Percentiles rank a stretch among this genome's conserved stretches.
phyloP scores from a whole-genome alignment of 1,140 invertebrate species.

The Pinna nobilis region DNA sequence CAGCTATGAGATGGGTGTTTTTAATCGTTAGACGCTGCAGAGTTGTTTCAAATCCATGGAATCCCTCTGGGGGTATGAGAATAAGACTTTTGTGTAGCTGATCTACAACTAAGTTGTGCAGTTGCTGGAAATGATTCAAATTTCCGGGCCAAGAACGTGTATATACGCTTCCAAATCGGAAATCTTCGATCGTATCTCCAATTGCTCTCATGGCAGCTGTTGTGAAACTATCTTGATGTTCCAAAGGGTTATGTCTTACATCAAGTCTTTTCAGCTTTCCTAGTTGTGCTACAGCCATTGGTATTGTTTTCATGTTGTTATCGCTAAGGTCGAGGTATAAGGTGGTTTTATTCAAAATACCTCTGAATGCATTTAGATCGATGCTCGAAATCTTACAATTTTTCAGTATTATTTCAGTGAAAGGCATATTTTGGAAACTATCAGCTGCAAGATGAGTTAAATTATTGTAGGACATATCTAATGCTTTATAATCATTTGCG shows the following conservation, averaged over 20 bases:
- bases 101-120: slow-evolving; percentile 21
- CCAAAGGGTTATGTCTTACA: slow-evolving; percentile 23
- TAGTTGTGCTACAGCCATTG: slow-evolving; percentile 3
- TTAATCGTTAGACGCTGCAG: slow-evolving; percentile 26
- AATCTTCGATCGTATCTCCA: slow-evolving; percentile 28
- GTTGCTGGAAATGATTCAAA: slow-evolving; percentile 27
- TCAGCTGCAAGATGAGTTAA: no score
- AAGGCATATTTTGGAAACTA: no score
- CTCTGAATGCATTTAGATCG: no score
- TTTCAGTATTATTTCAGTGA: no score
- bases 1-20: slow-evolving; percentile 23
- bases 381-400: no score
- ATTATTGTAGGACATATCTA: no score
- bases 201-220: slow-evolving; percentile 26
- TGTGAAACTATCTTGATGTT: not conserved
- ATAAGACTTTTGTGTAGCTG: not conserved
- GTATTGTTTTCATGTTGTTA: slow-evolving; percentile 12
- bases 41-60: slow-evolving; percentile 36
- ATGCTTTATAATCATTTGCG: no score
- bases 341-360: not conserved
- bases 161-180: slow-evolving; percentile 21
- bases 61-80: slow-evolving; percentile 21
- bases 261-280: slow-evolving; percentile 14
- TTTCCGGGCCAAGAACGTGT: slow-evolving; percentile 20
- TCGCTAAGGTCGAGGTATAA: slow-evolving; percentile 18